Evolutionary conservation across 1,140 invertebrate genomes (phyloP), one percentile per base, ranked within the genome.

Genomic region (Telenomus remus): DNA sequence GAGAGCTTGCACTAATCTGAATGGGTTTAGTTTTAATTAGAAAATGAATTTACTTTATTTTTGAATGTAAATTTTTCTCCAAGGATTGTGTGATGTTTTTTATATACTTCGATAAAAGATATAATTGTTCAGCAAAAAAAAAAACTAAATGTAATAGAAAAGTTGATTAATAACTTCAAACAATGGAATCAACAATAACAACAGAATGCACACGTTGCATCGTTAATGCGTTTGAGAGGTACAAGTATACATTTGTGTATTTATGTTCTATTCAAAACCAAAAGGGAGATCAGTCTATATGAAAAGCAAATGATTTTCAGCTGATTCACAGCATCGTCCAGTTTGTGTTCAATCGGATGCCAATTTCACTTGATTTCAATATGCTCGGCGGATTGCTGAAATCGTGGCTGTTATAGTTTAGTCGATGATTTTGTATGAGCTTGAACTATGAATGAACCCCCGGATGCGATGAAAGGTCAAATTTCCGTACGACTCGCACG

Each of bases 311-410:
- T 51, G 59, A 77, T 77, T 69, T 77, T 19, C 27, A 55, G 43
- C 50, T 51, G 49, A 64, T 69, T 78, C 75, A 63, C 59, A 37
- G 56, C 60, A 53, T 19, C n/a, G 54, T 49, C 16, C 56, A 57
- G 66, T 63, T 77, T 72, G 63, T 66, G 57, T 66, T 77, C 46
- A 77, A 77, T 77, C 68, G 57, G 68, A 77, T 68, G 55, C 66
- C 74, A 76, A 76, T 76, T 76, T 76, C 48, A 61, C 59, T 57
- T 76, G 61, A 76, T 71, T 76, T 57, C 56, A 60, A 71, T 65
- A 39, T 50, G 61, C 74, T 39, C 49, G 39, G 47, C 13, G 57
- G 59, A 59, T 66, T 55, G 55, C 47, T 37, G 57, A 66, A 63
- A 76, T 76, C 47, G 47, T 60, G 42, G 50, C 68, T 44, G 68